Evolutionary conservation across 2,888 invertebrate species (phyloP), one percentile per base, ranked within the genome.

Genomic region (Acanthopleura granulata): DNA sequence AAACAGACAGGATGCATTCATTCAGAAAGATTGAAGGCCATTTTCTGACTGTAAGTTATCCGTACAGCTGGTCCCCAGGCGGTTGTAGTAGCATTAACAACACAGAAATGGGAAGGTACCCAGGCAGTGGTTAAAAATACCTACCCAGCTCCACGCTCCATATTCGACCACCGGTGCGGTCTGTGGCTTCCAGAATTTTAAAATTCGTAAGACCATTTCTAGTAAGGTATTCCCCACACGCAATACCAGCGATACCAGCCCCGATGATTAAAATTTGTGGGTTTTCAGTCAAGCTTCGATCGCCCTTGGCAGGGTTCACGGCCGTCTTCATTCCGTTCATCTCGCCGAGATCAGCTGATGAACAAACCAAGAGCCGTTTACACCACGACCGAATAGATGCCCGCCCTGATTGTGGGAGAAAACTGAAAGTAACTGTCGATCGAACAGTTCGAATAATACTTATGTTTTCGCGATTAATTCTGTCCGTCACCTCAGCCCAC

Each of bases 111-210:
- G 40, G 40, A 40, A 40, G 40, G 40, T 50, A 66, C 66, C 29
- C 66, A 61, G n/a, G 50, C 57, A 29, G 40, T 40, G 40, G 40
- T 40, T 40, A 57, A 57, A 57, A n/a, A 57, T 51, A 81, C 83
- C 81, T 81, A 87, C 87, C 87, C n/a, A 89, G 80, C 74, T 86
- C 82, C n/a, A 87, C 79, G 27, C 87, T 89, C 85, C 86, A 86
- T 66, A 90, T 89, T 79, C 90, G 81, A 40, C 90, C 90, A 51
- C 90, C 90, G 16, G 86, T 85, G 72, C 89, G 80, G 75, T 86
- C 82, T n/a, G 87, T 81, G 14, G 89, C 88, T 79, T 90, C 90
- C 25, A 89, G 78, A 76, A 90, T 86, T 74, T 86, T 84, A 78
- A 88, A 86, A 79, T 89, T 86, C 30, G 79, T 85, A 75, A 87